Conservation (phyloP, 2,888 invertebrate species). For the Carterocephalus palaemon region DNA sequence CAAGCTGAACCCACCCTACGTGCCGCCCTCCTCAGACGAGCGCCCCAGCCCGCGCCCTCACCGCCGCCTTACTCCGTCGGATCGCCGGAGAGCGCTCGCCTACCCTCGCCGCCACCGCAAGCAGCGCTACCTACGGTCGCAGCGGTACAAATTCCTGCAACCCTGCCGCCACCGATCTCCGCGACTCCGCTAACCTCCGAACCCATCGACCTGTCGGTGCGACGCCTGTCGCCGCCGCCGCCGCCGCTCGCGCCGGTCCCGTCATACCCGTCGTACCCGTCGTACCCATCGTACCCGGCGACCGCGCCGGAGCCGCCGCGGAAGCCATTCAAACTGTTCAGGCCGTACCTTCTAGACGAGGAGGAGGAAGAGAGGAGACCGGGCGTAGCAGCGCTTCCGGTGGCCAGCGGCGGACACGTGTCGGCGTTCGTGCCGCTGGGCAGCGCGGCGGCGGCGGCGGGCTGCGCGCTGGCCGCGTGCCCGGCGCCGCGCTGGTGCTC, state of each 20-base stretch:
- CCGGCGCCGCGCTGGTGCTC: slow-evolving; percentile 82
- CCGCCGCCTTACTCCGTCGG: slow-evolving; percentile 68
- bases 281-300: slow-evolving; percentile 45
- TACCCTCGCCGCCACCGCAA: slow-evolving; percentile 68
- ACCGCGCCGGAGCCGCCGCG: slow-evolving; percentile 56
- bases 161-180: slow-evolving; percentile 39
- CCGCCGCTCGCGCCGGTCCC: slow-evolving; percentile 46
- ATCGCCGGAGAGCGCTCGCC: slow-evolving; percentile 66
- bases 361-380: slow-evolving; percentile 59
- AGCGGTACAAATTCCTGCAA: slow-evolving; percentile 46
- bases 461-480: slow-evolving; percentile 60
- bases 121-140: slow-evolving; percentile 46
- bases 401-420: slow-evolving; percentile 57
- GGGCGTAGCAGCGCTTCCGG: slow-evolving; percentile 58
- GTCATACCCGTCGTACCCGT: slow-evolving; percentile 49
- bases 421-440: slow-evolving; percentile 73
- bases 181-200: slow-evolving; percentile 49
- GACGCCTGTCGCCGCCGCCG: slow-evolving; percentile 41
- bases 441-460: slow-evolving; percentile 64
- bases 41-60: slow-evolving; percentile 71
- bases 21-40: slow-evolving; percentile 81
- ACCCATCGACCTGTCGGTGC: slow-evolving; percentile 63
- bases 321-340: slow-evolving; percentile 86
- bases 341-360: slow-evolving; percentile 85
- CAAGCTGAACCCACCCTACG: slow-evolving; percentile 90